Base-by-base conservation (phyloP, 2,113 vertebrate species). In the Pteronura brasiliensis region DNA sequence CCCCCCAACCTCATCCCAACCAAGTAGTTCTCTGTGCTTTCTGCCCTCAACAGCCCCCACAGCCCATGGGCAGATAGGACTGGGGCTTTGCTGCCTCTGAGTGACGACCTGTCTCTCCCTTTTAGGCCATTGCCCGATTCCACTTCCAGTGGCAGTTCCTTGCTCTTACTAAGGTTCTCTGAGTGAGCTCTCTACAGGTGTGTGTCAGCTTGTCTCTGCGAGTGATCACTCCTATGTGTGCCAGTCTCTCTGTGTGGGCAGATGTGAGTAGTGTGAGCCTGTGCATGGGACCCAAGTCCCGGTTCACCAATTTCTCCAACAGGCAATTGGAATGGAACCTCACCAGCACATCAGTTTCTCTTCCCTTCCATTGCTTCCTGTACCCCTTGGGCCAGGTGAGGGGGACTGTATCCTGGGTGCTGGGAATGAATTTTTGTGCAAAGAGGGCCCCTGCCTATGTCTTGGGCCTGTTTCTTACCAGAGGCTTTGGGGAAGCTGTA, bases 251-350 rank as follows among this genome's bases (percentile, higher is more conserved):
- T 34, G 65, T 42, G 63, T 7, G n/a, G 39, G 36, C 65, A 90
- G 65, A 55, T 77, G 31, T 81, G 94, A 27, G 77, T 61, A 55
- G 86, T 69, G 52, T 39, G 25, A 82, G 49, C 57, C 61, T 42
- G 27, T 71, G 59, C 29, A 57, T 29, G 27, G 36, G 17, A 47
- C 63, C 47, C 27, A 67, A 79, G 74, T 39, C 74, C 80, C 9
- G 69, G 55, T 74, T 74, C 47, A 36, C 69, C 25, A 20, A 1
- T 81, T 94, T 72, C 49, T 81, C 31, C 96, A 81, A 21, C 90
- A 96, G 96, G 89, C 34, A 39, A 57, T 71, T 76, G 6, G 81
- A 17, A 98, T 97, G 97, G 88, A 95, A 47, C 97, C 95, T 49
- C 90, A 67, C 18, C 92, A 34, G 44, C 90, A 57, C 36, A 36